Evolutionary conservation across 2,888 invertebrate species (phyloP).

Genomic region (Meganola albula): DNA sequence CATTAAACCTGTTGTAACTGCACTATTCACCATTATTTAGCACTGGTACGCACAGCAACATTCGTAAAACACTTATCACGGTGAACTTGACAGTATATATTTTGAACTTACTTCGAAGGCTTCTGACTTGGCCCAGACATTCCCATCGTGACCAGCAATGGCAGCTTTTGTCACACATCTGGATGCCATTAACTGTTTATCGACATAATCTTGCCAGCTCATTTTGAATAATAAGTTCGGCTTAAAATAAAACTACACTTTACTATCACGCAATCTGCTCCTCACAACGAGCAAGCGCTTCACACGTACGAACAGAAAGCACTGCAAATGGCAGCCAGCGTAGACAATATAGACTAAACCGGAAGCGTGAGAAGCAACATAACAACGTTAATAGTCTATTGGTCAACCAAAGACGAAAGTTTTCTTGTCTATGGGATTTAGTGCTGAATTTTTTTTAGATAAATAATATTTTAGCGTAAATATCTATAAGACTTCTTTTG

Average conservation of each 20-base stretch:
- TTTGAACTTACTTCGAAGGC: conserved; percentile 95
- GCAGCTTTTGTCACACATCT: conserved; percentile 96
- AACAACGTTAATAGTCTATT: too few species aligned
- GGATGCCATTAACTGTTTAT: conserved; percentile 97
- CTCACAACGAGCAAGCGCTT: conserved; percentile 75
- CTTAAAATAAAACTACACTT: conserved; percentile 75
- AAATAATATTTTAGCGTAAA: too few species aligned
- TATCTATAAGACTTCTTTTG: too few species aligned
- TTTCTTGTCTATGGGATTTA: too few species aligned
- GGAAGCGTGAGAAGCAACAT: conserved; percentile 53
- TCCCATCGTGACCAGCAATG: conserved; percentile 96
- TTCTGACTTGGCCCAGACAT: conserved; percentile 95
- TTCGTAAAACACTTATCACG: conserved; percentile 47
- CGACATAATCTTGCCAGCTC: conserved; percentile 99
- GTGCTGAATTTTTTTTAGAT: too few species aligned
- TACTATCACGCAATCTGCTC: conserved; percentile 67
- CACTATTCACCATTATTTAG: conserved; percentile 35
- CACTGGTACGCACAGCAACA: conserved; percentile 35
- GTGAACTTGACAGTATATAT: conserved; percentile 40
- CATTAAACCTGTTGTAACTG: conserved; percentile 31
- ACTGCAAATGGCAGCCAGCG: conserved; percentile 77
- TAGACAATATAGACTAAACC: conserved; percentile 61
- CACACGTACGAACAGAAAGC: conserved; percentile 78
- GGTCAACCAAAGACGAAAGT: too few species aligned
- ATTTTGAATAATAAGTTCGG: conserved; percentile 82